Evolutionary conservation across 1,140 invertebrate species (phyloP).

Genomic region (Contarinia nasturtii): DNA sequence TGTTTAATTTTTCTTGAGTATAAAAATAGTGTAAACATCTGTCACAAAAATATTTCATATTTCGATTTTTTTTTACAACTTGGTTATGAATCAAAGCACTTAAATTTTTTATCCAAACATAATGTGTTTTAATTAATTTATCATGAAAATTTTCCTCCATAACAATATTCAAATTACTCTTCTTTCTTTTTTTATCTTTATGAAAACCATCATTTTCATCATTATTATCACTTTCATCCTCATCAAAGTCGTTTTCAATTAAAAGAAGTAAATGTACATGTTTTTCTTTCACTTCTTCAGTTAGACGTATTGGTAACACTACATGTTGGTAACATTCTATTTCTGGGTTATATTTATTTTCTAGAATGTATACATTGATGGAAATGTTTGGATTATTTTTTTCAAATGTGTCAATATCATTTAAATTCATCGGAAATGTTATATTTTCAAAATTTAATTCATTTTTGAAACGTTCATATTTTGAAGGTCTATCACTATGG

Average conservation of each 20-base stretch:
- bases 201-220: not conserved
- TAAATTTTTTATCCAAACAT: conserved; percentile 14
- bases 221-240: not conserved
- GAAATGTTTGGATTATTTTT: not conserved
- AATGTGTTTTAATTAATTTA: too few relatives aligned
- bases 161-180: conserved; percentile 3
- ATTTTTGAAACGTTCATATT: not conserved
- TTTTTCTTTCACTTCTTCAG: too few relatives aligned
- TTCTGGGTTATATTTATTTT: too few relatives aligned
- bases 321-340: too few relatives aligned
- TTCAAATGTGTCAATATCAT: conserved; percentile 7
- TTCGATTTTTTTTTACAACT: conserved; percentile 8
- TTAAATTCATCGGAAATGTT: conserved; percentile 5
- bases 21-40: conserved; percentile 12
- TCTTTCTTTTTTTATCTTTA: not conserved
- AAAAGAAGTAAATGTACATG: not conserved
- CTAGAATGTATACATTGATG: too few relatives aligned
- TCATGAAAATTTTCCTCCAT: not conserved
- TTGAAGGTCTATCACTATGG: not conserved
- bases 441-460: conserved; percentile 1
- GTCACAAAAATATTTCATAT: conserved; percentile 13
- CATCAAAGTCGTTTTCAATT: not conserved
- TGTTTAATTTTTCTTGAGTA: conserved; percentile 7
- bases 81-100: conserved; percentile 11
- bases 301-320: too few relatives aligned